Evolutionary conservation across 30 jellyfish, hydroid and myxozoan genomes (phyloP).

Genomic region (Sanderia malayensis): DNA sequence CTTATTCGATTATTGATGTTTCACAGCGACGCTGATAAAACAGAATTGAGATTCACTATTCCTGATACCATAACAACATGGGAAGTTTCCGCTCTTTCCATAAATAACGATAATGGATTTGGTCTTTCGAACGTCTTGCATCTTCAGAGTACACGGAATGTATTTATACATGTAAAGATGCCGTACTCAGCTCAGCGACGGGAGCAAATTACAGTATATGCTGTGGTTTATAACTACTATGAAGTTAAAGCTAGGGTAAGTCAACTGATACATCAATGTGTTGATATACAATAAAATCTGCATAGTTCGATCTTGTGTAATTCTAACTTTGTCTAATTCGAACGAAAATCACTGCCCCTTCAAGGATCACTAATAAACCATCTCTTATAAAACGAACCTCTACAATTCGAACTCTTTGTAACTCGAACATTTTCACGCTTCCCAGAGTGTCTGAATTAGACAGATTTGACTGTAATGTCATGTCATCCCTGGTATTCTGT

Average conservation of each 20-base stretch:
- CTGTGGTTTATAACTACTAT: slow-evolving; percentile 44
- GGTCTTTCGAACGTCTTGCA: slow-evolving; percentile 37
- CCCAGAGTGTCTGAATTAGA: no score
- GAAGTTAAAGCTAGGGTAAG: slow-evolving; percentile 17
- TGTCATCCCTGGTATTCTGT: background rate
- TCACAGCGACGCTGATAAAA: background rate
- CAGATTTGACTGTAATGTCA: no score
- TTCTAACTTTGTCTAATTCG: no score
- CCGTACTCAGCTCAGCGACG: slow-evolving; percentile 58
- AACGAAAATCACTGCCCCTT: no score
- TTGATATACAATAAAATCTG: no score
- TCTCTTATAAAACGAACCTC: no score
- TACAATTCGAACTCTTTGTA: no score
- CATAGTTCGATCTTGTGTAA: no score
- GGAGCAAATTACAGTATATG: slow-evolving; percentile 56
- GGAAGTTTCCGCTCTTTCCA: slow-evolving; percentile 52
- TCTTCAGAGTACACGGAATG: background rate
- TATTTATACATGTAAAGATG: slow-evolving; percentile 48
- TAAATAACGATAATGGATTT: slow-evolving; percentile 45
- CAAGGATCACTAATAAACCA: no score
- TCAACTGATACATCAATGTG: no score
- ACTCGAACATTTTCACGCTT: no score
- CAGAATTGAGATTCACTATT: background rate
- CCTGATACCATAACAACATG: slow-evolving; percentile 73
- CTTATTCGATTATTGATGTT: no score